Base-by-base conservation (phyloP, 2,797 vertebrate species). In the Mastacembelus armatus region DNA sequence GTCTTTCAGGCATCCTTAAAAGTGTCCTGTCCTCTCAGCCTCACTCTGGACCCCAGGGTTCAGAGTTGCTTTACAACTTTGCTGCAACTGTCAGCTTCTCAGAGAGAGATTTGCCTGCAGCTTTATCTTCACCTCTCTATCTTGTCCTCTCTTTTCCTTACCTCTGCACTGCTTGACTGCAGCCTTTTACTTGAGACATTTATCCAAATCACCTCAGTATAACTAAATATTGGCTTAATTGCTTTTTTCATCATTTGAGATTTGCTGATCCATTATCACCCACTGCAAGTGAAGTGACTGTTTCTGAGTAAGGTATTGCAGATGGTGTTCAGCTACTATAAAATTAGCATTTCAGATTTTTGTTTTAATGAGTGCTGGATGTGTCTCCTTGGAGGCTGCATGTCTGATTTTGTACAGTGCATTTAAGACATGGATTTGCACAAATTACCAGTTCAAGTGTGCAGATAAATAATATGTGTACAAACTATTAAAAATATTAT, bases 61-160 rank as follows among this genome's bases (percentile, higher is more conserved):
- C n/a, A n/a, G n/a, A n/a, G 82, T 75, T 59, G 81, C 78, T 80
- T 85, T 78, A 78, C 74, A 81, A 71, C 67, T 74, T 72, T n/a
- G 64, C 77, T 70, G 56, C 29, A 66, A 67, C 56, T 32, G 33
- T 61, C n/a, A 4, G 61, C 47, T 68, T 50, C 52, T 71, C 29
- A 61, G 36, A 74, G 18, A 75, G 70, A 80, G 45, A 72, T 54
- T 70, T 66, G 55, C 52, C 65, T 66, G 62, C 44, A 58, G 71
- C 54, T 58, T 66, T 74, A 74, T 77, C 40, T 39, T 60, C 51
- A 47, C 32, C 58, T 66, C 36, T 35, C 45, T 29, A 5, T 76
- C 66, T 52, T 51, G 18, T 74, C 21, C 42, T 55, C 19, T 32
- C 36, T 36, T 58, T 65, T 11, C 7, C 43, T 32, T 51, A 32